phyloP scores from a whole-genome alignment of 2,888 invertebrate genomes.

The Blastobasis lacticolella region DNA sequence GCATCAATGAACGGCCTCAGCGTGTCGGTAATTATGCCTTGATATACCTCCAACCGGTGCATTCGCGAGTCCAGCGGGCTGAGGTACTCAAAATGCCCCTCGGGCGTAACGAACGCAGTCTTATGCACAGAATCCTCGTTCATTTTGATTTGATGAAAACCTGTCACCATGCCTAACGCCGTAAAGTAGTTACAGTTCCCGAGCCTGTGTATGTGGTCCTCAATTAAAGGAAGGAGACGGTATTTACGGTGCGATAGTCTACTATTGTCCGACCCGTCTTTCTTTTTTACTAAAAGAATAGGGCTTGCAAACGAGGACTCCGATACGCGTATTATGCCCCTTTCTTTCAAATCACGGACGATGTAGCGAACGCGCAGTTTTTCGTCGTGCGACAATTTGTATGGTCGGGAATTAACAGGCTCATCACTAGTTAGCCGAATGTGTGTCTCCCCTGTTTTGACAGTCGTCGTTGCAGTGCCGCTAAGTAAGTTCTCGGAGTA shows the following conservation, averaged over 20 bases:
- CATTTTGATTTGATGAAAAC: slow-evolving; percentile 14
- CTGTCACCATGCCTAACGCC: slow-evolving; percentile 15
- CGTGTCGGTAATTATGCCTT: slow-evolving; percentile 10
- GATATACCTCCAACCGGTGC: slow-evolving; percentile 15
- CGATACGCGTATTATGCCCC: slow-evolving; percentile 3
- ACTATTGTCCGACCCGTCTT: background rate
- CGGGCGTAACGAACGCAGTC: too few relatives aligned
- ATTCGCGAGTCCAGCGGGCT: too few relatives aligned
- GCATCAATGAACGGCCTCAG: too few relatives aligned
- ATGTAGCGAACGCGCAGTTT: slow-evolving; percentile 5
- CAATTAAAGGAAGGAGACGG: slow-evolving; percentile 8
- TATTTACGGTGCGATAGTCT: slow-evolving; percentile 4
- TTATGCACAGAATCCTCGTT: slow-evolving; percentile 9
- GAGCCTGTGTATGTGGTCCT: slow-evolving; percentile 5
- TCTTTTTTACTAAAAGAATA: slow-evolving; percentile 5
- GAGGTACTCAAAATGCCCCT: slow-evolving; percentile 14
- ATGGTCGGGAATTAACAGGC: slow-evolving; percentile 10
- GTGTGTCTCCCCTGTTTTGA: slow-evolving; percentile 9
- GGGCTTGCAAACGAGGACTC: slow-evolving; percentile 4
- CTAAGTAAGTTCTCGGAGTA: too few relatives aligned
- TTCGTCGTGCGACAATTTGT: slow-evolving; percentile 8
- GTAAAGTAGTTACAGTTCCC: slow-evolving; percentile 13
- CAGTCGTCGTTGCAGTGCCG: too few relatives aligned
- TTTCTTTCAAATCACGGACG: slow-evolving; percentile 1
- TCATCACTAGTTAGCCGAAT: slow-evolving; percentile 6